A percentile compares a stretch with the other conserved stretches of the same genome.
Evolutionary conservation across 1,140 invertebrate genomes (phyloP).

Genomic region (Aethina tumida): DNA sequence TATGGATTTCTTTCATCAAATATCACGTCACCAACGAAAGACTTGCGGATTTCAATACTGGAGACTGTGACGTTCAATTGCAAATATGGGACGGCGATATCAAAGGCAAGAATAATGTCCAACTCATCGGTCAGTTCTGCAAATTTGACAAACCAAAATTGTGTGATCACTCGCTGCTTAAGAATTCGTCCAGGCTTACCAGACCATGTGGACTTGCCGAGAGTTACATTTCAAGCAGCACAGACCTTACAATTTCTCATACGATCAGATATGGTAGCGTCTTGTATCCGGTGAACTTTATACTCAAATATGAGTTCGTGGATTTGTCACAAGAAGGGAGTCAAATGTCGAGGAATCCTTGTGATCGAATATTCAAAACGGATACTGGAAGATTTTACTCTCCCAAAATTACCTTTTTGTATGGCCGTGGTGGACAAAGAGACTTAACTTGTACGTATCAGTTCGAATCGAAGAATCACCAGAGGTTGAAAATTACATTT

Average conservation of each 20-base stretch:
- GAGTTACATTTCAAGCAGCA: constrained; percentile 64
- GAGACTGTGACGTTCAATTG: constrained; percentile 62
- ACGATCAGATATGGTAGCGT: constrained; percentile 67
- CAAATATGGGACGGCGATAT: constrained; percentile 64
- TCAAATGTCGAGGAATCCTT: constrained; percentile 45
- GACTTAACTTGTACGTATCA: constrained; percentile 65
- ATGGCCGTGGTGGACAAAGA: constrained; percentile 64
- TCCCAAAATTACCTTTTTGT: constrained; percentile 70
- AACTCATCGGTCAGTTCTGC: constrained; percentile 62
- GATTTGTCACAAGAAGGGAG: constrained; percentile 51
- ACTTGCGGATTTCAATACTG: constrained; percentile 49
- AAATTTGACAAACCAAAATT: constrained; percentile 62
- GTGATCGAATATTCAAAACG: constrained; percentile 49
- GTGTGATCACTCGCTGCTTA: constrained; percentile 64
- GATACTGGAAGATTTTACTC: constrained; percentile 56
- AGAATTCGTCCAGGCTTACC: constrained; percentile 61
- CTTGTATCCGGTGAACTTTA: constrained; percentile 64
- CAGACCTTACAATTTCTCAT: constrained; percentile 61
- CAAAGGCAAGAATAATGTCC: constrained; percentile 36
- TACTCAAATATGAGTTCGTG: constrained; percentile 70
- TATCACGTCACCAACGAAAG: constrained; percentile 61
- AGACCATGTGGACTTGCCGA: constrained; percentile 63
- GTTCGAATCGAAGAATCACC: constrained; percentile 57
- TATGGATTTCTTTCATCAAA: constrained; percentile 77
- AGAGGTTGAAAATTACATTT: constrained; percentile 55